Percentiles rank a stretch among this genome's conserved stretches.
Evolutionary conservation across 2,797 vertebrate genomes (phyloP).

Genomic region (Pseudochirops corinnae): DNA sequence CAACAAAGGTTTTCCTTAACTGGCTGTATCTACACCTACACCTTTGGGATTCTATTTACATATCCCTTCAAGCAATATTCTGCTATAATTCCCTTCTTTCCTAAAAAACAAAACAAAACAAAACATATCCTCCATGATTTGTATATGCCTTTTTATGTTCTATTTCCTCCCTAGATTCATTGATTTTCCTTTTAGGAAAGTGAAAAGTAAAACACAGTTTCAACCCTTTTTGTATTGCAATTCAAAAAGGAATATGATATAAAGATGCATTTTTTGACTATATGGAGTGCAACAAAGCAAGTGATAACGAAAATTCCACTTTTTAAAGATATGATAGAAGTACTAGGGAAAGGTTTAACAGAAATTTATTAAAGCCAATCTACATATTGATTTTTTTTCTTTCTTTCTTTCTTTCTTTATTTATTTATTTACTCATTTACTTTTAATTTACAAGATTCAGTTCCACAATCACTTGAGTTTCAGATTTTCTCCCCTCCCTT

Average conservation of each 20-base stretch:
- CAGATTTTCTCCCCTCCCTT: too few relatives aligned
- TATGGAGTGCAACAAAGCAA: background rate
- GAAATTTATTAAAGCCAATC: background rate
- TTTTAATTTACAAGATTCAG: too few relatives aligned
- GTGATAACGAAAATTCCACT: background rate
- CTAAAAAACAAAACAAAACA: background rate
- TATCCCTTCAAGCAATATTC: conserved; percentile 2
- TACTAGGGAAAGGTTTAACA: background rate
- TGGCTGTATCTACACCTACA: background rate
- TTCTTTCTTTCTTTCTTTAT: too few relatives aligned
- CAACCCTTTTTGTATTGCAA: background rate
- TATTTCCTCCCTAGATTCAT: background rate
- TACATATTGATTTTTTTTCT: too few relatives aligned
- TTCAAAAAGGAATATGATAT: background rate
- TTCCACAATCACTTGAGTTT: too few relatives aligned
- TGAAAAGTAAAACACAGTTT: conserved; percentile 41
- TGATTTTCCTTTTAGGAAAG: background rate
- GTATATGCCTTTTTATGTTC: background rate
- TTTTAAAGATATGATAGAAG: background rate
- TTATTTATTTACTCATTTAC: too few relatives aligned
- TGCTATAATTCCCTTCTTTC: background rate
- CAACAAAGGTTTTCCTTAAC: background rate
- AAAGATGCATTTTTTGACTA: background rate
- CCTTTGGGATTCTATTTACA: background rate
- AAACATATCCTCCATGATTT: background rate